Evolutionary conservation across 2,888 invertebrate genomes (phyloP).

Genomic region (Trichogramma evanescens): DNA sequence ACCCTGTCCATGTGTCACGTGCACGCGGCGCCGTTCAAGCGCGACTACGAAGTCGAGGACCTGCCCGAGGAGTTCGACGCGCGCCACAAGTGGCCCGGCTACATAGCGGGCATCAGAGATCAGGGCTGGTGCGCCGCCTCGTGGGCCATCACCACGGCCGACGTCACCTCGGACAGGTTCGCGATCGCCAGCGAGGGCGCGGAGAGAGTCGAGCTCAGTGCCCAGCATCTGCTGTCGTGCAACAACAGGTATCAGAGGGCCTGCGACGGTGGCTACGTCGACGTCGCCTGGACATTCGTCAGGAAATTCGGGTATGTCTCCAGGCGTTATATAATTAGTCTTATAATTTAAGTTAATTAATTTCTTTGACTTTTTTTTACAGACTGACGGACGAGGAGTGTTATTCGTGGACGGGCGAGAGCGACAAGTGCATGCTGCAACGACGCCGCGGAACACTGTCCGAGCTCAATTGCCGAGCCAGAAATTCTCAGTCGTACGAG

Average conservation of each 20-base stretch:
- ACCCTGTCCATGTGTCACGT: conserved; percentile 40
- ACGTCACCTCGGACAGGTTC: conserved; percentile 73
- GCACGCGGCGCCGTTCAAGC: conserved; percentile 51
- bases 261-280: conserved; percentile 83
- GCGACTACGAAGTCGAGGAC: conserved; percentile 53
- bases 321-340: background rate
- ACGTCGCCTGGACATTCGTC: conserved; percentile 86
- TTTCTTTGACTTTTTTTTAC: conserved; percentile 25
- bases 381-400: conserved; percentile 82
- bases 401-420: conserved; percentile 68
- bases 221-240: conserved; percentile 84
- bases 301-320: conserved; percentile 62
- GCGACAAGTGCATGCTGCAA: conserved; percentile 60
- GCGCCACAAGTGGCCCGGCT: conserved; percentile 64
- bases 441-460: conserved; percentile 47
- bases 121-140: conserved; percentile 81
- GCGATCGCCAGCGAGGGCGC: conserved; percentile 78
- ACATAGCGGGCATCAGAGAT: conserved; percentile 64
- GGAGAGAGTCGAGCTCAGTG: conserved; percentile 65
- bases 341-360: background rate
- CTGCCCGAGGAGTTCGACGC: conserved; percentile 74
- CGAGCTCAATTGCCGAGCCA: conserved; percentile 52
- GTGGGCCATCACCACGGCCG: conserved; percentile 85
- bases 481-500: conserved; percentile 42
- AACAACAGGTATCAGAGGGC: conserved; percentile 69